Percentiles rank a stretch among this genome's conserved stretches.
These are phyloP conservation scores for Mesorhabditis sp. DNA, from an alignment of 2,888 invertebrate species.

Conservation along the genomic window DNA sequence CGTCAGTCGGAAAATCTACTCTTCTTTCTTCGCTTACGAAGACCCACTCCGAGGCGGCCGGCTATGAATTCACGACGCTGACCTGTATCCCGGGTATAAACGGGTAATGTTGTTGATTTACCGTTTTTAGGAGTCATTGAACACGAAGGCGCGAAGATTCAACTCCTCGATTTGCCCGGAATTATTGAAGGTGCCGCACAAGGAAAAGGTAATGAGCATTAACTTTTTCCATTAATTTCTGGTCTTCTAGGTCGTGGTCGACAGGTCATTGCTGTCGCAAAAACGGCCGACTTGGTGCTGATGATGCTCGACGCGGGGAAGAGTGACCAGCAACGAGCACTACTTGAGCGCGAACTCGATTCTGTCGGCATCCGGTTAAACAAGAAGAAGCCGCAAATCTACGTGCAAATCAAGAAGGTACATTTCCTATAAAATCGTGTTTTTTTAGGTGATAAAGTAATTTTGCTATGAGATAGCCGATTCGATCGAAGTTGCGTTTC, in stretches of 20 bases:
- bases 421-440: slow-evolving; percentile 6
- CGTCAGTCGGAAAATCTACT: slow-evolving; percentile 97
- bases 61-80: slow-evolving; percentile 96
- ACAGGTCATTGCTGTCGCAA: slow-evolving; percentile 92
- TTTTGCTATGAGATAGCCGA: too few relatives aligned
- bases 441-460: too few relatives aligned
- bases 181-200: slow-evolving; percentile 99
- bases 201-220: slow-evolving; percentile 59
- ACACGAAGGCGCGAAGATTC: slow-evolving; percentile 96
- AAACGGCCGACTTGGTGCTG: slow-evolving; percentile 92
- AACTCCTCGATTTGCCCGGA: slow-evolving; percentile 93
- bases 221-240: background rate
- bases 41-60: slow-evolving; percentile 86
- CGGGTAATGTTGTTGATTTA: slow-evolving; percentile 12
- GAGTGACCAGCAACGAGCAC: slow-evolving; percentile 77
- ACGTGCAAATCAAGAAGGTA: slow-evolving; percentile 76
- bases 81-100: slow-evolving; percentile 99
- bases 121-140: slow-evolving; percentile 74
- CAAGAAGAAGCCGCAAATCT: slow-evolving; percentile 90
- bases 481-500: too few relatives aligned
- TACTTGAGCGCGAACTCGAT: slow-evolving; percentile 87
- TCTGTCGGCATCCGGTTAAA: slow-evolving; percentile 95
- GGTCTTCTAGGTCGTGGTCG: slow-evolving; percentile 48
- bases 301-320: slow-evolving; percentile 99
- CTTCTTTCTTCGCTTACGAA: slow-evolving; percentile 87